Percentiles rank a stretch among this genome's conserved stretches.
Evolutionary conservation across 2,113 vertebrate genomes (phyloP).

Genomic region (Spea bombifrons): DNA sequence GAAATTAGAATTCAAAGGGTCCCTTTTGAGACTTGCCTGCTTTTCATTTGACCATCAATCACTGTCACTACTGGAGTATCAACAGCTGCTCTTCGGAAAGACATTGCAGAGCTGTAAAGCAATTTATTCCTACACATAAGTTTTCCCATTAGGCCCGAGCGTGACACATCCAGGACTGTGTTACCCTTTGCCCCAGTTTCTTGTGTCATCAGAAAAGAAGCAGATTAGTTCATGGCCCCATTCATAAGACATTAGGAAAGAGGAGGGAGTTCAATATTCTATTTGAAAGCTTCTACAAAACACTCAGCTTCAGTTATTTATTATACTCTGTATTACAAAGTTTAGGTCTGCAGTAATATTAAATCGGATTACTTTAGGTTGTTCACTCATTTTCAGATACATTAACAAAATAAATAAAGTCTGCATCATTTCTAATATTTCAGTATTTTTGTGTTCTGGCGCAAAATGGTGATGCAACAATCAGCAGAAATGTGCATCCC

Average conservation of each 20-base stretch:
- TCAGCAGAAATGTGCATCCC: too few species aligned
- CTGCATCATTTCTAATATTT: too few species aligned
- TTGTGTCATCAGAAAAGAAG: slow-evolving; percentile 32
- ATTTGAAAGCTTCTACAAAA: slow-evolving; percentile 3
- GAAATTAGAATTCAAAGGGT: slow-evolving; percentile 22
- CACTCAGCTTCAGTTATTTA: not conserved
- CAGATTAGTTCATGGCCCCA: slow-evolving; percentile 38
- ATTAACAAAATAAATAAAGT: too few species aligned
- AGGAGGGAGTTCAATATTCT: slow-evolving; percentile 15
- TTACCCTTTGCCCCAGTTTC: slow-evolving; percentile 37
- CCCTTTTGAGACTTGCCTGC: not conserved
- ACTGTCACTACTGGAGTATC: slow-evolving; percentile 28
- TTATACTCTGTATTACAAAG: not conserved
- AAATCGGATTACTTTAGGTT: not conserved
- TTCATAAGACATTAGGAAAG: slow-evolving; percentile 25
- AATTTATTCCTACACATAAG: slow-evolving; percentile 13
- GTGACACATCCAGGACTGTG: slow-evolving; percentile 18
- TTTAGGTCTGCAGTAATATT: not conserved
- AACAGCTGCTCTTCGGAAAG: slow-evolving; percentile 2
- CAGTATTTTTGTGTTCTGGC: too few species aligned
- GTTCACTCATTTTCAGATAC: too few species aligned
- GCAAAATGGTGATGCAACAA: too few species aligned
- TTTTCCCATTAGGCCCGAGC: slow-evolving; percentile 30
- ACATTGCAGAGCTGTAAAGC: slow-evolving; percentile 1
- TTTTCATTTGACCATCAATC: slow-evolving; percentile 40